Conservation (phyloP, 2,888 invertebrate genomes). For the Julus scandinavius region DNA sequence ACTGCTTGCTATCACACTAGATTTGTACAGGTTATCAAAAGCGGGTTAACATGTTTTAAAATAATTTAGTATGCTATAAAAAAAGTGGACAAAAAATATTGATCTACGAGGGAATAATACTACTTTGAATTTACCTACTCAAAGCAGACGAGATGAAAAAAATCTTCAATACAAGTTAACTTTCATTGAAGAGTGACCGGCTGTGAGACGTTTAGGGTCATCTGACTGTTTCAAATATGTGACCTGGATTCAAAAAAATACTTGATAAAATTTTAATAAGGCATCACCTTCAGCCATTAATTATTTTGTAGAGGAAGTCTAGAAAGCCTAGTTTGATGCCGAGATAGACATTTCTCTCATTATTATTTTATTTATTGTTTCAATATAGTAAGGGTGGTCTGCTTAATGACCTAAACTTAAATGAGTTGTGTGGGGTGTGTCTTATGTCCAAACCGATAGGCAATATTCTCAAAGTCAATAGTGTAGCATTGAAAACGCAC, state of each 20-base stretch:
- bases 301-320: not conserved
- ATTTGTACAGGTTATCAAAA: not conserved
- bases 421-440: not conserved
- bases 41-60: not conserved
- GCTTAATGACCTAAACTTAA: not conserved
- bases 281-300: not conserved
- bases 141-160: not conserved
- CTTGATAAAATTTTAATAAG: not conserved
- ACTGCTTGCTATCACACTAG: not conserved
- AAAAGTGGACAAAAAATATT: slow-evolving; percentile 24
- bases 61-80: not conserved
- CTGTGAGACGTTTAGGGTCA: not conserved
- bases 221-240: not conserved
- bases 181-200: not conserved
- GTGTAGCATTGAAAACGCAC: not conserved
- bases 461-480: not conserved
- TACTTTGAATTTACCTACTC: not conserved
- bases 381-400: not conserved
- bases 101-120: not conserved
- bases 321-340: not conserved
- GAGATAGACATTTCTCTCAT: not conserved
- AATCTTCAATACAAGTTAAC: not conserved
- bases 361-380: slow-evolving; percentile 37
- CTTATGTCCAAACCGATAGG: not conserved
- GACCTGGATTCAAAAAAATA: slow-evolving; percentile 20